Base-by-base conservation (phyloP, 2,797 vertebrate species). In the Enteromius treurensis region DNA sequence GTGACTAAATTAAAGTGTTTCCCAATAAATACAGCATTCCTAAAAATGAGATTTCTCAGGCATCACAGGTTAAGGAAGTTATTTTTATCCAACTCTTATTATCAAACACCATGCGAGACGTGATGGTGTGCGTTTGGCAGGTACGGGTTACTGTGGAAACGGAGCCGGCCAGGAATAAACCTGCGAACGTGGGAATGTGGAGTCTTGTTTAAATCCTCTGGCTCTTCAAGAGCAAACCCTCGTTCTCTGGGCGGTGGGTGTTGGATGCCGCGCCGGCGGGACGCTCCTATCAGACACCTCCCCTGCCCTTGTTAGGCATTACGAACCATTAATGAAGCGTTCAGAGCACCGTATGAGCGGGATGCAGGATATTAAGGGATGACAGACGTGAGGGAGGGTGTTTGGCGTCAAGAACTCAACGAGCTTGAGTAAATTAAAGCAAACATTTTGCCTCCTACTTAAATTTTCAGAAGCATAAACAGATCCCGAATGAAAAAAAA, bases 71-170 rank as follows among this genome's bases (percentile, higher is more conserved):
- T 45, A 45, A 34, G 62, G 17, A 14, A 29, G 42, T 78, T 82
- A 77, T 83, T 85, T 87, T 80, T 45, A 85, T 65, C 79, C 10
- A 23, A 80, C 65, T 78, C 75, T 86, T 88, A 64, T 77, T 67
- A 85, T 85, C 82, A 65, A 86, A 71, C 73, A 82, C 23, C 40
- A 51, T 23, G 51, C 10, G 17, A 51, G 76, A 62, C 34, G 32
- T 58, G 75, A 62, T 40, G 80, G 10, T 60, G 42, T 17, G 62
- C 34, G 26, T 55, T 45, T 58, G 9, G 11, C 69, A 84, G 55
- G 81, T 87, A 51, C 0, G 5, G 79, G 87, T 85, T 86, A 77
- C 84, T 85, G 79, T 85, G 83, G 88, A 82, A 82, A 83, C 40
- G 21, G 68, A 5, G 5, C 4, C 0, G 65, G 55, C 55, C 37